These are phyloP conservation scores for Clarias platycephalus DNA, from an alignment of 2,797 vertebrate genomes.

Conservation along the genomic window DNA sequence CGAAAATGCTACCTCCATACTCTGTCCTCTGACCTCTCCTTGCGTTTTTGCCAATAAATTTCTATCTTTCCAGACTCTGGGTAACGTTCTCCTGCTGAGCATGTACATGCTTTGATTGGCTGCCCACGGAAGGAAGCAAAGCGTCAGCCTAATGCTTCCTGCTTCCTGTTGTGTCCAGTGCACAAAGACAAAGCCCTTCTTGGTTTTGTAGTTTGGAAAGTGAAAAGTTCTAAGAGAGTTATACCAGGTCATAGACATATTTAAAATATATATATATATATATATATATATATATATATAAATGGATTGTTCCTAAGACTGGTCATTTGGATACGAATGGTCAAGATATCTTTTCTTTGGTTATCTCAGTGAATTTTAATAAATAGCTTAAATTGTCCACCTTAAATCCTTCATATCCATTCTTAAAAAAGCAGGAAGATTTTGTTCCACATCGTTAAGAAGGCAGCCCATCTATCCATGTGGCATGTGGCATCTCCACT, in stretches of 20 bases:
- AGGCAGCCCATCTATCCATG: conserved; percentile 67
- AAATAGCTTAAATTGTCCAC: conserved; percentile 30
- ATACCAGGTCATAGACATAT: conserved; percentile 2
- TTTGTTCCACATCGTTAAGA: conserved; percentile 56
- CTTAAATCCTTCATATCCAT: conserved; percentile 67
- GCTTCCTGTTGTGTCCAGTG: conserved; percentile 81
- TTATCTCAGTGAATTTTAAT: conserved; percentile 57
- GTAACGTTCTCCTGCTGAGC: conserved; percentile 58
- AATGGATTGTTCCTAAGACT: not conserved
- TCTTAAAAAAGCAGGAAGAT: conserved; percentile 58
- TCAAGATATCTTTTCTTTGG: conserved; percentile 46
- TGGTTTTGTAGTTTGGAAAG: conserved; percentile 40
- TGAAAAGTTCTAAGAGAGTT: conserved; percentile 28
- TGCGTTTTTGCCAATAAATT: conserved; percentile 36
- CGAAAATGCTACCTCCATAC: conserved; percentile 43
- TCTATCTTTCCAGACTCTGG: conserved; percentile 39
- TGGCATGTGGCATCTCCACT: conserved; percentile 74
- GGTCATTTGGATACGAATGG: not conserved
- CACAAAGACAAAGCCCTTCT: conserved; percentile 57
- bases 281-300: not conserved
- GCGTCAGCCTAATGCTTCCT: conserved; percentile 75
- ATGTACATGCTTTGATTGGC: conserved; percentile 74
- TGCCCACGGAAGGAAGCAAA: conserved; percentile 76
- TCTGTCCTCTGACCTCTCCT: conserved; percentile 38
- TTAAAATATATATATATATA: too few species aligned